Evolutionary conservation across 35 echinoderm and acorn worm genomes (phyloP).

Genomic region (Amphiura filiformis): DNA sequence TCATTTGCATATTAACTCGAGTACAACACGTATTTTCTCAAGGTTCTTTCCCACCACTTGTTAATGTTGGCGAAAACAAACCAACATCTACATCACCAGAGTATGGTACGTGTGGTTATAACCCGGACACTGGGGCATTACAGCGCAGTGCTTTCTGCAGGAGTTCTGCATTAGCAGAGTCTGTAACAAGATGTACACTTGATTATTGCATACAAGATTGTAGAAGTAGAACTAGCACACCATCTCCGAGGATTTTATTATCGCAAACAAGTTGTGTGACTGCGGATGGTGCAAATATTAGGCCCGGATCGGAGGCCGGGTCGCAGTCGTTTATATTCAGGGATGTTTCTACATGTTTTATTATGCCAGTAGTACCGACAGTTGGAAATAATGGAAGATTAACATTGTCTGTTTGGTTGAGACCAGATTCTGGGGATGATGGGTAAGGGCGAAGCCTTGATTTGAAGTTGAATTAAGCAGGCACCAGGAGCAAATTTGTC

Average conservation of each 20-base stretch:
- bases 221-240: conserved; percentile 69
- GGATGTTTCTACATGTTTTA: conserved; percentile 57
- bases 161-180: conserved; percentile 66
- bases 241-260: conserved; percentile 35
- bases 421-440: conserved; percentile 59
- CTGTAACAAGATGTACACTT: conserved; percentile 47
- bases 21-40: conserved; percentile 29
- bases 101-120: conserved; percentile 92
- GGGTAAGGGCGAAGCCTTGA: too few relatives aligned
- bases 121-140: conserved; percentile 27
- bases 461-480: too few relatives aligned
- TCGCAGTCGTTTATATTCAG: conserved; percentile 67
- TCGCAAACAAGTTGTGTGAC: conserved; percentile 65
- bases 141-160: conserved; percentile 77
- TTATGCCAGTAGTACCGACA: conserved; percentile 52
- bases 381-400: conserved; percentile 78
- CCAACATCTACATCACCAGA: conserved; percentile 69
- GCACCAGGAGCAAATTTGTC: too few relatives aligned
- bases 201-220: conserved; percentile 70
- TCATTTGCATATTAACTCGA: conserved; percentile 14
- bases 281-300: conserved; percentile 39
- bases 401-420: conserved; percentile 80
- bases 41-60: conserved; percentile 73
- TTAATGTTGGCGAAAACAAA: conserved; percentile 78
- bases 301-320: conserved; percentile 48